These are phyloP conservation scores for Acipenser transmontanus DNA, from an alignment of 2,797 vertebrate genomes.

Conservation along the genomic window DNA sequence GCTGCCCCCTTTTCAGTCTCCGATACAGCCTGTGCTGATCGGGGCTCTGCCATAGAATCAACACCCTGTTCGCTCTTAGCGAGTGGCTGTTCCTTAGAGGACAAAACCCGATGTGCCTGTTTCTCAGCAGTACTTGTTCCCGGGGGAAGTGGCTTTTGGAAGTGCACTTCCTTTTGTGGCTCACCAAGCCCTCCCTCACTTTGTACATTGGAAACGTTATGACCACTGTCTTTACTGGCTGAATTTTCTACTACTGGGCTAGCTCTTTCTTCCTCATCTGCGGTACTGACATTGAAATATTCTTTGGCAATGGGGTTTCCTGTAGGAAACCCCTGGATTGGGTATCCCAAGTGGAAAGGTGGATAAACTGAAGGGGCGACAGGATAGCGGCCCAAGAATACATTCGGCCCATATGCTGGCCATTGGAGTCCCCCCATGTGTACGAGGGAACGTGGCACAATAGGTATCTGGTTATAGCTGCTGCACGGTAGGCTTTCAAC, in stretches of 20 bases:
- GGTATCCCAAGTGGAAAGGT: conserved; percentile 64
- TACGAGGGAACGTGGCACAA: conserved; percentile 28
- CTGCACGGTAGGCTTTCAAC: background rate
- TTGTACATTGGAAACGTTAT: background rate
- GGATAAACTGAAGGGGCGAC: conserved; percentile 52
- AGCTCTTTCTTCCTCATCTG: conserved; percentile 44
- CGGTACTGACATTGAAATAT: conserved; percentile 45
- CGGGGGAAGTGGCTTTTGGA: too few species aligned
- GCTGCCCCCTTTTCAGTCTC: background rate
- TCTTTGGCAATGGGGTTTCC: conserved; percentile 56
- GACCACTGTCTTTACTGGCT: background rate
- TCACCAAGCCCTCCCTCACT: background rate
- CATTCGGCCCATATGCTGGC: conserved; percentile 50
- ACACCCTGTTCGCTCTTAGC: background rate
- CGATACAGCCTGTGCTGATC: background rate
- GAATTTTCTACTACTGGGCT: conserved; percentile 30
- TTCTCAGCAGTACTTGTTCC: too few species aligned
- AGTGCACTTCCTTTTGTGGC: too few species aligned
- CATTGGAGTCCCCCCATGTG: conserved; percentile 52
- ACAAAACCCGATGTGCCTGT: background rate
- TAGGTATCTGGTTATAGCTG: conserved; percentile 15
- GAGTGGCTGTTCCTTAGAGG: background rate
- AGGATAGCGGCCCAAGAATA: conserved; percentile 56
- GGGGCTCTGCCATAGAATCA: background rate
- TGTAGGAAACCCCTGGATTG: conserved; percentile 57